Evolutionary conservation across 1,140 invertebrate species (phyloP).

Genomic region (Chlorops oryzae): DNA sequence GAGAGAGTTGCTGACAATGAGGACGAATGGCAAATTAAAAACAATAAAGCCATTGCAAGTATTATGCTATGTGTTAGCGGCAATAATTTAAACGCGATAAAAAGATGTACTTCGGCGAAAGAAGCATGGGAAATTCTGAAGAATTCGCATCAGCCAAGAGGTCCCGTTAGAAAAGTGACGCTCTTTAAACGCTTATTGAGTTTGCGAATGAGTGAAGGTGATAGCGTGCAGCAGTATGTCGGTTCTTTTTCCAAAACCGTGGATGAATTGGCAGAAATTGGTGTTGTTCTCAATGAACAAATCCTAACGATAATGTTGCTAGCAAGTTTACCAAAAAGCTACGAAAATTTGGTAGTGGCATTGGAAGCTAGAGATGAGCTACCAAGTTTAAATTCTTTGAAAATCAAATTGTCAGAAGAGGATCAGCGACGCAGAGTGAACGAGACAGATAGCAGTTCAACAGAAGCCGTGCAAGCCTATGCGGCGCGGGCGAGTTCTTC

Average conservation of each 20-base stretch:
- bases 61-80: conserved; percentile 4
- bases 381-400: conserved; percentile 8
- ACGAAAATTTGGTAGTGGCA: conserved; percentile 16
- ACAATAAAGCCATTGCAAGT: conserved; percentile 5
- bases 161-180: conserved; percentile 10
- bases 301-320: conserved; percentile 11
- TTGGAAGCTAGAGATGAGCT: conserved; percentile 14
- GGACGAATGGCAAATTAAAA: not conserved
- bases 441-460: too few relatives aligned
- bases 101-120: conserved; percentile 2
- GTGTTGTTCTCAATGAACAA: conserved; percentile 11
- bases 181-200: conserved; percentile 13
- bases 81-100: conserved; percentile 10
- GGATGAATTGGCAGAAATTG: conserved; percentile 15
- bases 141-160: conserved; percentile 10
- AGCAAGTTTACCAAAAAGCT: conserved; percentile 3
- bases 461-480: not conserved
- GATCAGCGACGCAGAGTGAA: conserved; percentile 5
- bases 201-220: conserved; percentile 3
- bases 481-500: too few relatives aligned
- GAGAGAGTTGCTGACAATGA: not conserved
- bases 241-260: conserved; percentile 2
- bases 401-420: conserved; percentile 13
- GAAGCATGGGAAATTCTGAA: conserved; percentile 8
- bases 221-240: conserved; percentile 1